Evolutionary conservation across 1,140 invertebrate genomes (phyloP).

Genomic region (Eulimnadia texana): DNA sequence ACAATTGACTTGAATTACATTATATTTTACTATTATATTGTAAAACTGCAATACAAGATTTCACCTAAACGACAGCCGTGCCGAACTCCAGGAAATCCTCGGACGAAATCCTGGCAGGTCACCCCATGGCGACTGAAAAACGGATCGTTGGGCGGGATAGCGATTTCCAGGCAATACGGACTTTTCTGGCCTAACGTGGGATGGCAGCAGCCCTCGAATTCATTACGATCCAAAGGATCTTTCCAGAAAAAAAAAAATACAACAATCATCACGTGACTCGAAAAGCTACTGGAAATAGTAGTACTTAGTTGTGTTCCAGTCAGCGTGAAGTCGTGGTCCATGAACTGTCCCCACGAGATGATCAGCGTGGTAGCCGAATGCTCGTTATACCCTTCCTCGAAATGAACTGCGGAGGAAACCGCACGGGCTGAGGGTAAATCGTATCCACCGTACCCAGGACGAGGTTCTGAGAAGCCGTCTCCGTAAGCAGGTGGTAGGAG

Average conservation of each 20-base stretch:
- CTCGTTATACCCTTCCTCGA: slow-evolving; percentile 79
- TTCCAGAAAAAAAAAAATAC: slow-evolving; percentile 14
- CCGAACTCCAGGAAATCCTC: slow-evolving; percentile 64
- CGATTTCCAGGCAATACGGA: slow-evolving; percentile 80
- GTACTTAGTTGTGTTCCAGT: slow-evolving; percentile 68
- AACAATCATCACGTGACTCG: not conserved
- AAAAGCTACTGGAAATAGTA: not conserved
- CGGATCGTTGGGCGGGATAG: slow-evolving; percentile 75
- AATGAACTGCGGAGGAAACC: slow-evolving; percentile 76
- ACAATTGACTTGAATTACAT: slow-evolving; percentile 53
- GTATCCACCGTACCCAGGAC: slow-evolving; percentile 54
- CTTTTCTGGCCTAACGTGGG: slow-evolving; percentile 52
- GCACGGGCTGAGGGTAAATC: slow-evolving; percentile 58
- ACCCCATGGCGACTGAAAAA: slow-evolving; percentile 74
- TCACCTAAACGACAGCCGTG: slow-evolving; percentile 64
- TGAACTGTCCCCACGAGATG: slow-evolving; percentile 86
- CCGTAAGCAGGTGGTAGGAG: slow-evolving; percentile 60
- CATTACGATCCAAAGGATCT: slow-evolving; percentile 65
- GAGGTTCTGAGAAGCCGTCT: slow-evolving; percentile 64
- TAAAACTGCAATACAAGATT: not conserved
- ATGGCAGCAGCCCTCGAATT: slow-evolving; percentile 75
- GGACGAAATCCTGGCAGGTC: slow-evolving; percentile 72
- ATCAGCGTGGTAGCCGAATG: slow-evolving; percentile 87
- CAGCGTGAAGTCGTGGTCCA: slow-evolving; percentile 84
- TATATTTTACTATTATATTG: not conserved